Evolutionary conservation across 2,797 vertebrate species (phyloP).

Genomic region (Cryptoprocta ferox): DNA sequence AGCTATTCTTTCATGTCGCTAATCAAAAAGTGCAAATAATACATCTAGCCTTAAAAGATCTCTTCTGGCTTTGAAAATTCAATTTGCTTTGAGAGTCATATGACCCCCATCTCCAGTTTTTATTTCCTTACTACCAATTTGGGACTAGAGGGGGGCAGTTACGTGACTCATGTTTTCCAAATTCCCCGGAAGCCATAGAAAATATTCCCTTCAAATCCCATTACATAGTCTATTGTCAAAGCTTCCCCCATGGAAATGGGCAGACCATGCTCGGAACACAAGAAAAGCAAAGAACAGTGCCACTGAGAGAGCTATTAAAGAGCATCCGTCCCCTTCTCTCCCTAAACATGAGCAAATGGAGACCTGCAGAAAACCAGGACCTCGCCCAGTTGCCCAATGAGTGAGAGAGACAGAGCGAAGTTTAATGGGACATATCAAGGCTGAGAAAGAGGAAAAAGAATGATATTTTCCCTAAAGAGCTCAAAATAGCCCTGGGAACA

Average conservation of each 20-base stretch:
- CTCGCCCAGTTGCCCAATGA: not conserved
- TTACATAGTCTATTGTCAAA: conserved; percentile 57
- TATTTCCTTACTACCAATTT: conserved; percentile 59
- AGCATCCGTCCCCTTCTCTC: conserved; percentile 1
- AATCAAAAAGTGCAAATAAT: conserved; percentile 62
- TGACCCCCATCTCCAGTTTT: conserved; percentile 16
- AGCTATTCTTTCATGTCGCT: conserved; percentile 39
- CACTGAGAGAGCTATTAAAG: not conserved
- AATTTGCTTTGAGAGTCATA: conserved; percentile 49
- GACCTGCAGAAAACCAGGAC: not conserved
- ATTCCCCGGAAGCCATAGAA: conserved; percentile 52
- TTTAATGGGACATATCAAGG: conserved; percentile 50
- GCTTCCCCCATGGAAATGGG: conserved; percentile 30
- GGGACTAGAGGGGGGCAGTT: not conserved
- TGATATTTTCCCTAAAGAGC: conserved; percentile 52
- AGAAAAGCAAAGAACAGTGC: not conserved
- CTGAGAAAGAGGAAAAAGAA: conserved; percentile 58
- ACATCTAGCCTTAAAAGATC: conserved; percentile 38
- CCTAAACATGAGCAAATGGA: conserved; percentile 15
- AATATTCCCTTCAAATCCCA: conserved; percentile 51
- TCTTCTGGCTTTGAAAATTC: conserved; percentile 60
- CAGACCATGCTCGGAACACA: not conserved
- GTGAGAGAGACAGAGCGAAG: not conserved
- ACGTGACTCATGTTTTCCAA: conserved; percentile 67
- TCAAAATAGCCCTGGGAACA: conserved; percentile 73